Base-by-base conservation (phyloP, 2,888 invertebrate species). In the Pachliopta kotzebuea region DNA sequence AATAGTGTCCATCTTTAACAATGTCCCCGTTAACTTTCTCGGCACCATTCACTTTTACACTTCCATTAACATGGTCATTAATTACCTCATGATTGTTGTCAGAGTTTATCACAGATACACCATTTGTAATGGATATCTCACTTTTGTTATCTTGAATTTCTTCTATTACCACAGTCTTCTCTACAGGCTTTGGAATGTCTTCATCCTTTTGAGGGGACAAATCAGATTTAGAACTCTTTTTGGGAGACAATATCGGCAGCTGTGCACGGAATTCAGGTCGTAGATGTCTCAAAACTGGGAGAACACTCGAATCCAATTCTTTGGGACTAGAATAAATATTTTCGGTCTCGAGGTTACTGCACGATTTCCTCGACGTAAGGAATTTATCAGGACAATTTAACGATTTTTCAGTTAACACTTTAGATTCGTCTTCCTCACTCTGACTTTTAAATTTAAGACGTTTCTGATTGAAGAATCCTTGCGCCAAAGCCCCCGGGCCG, bases 201-300 rank as follows among this genome's bases (percentile, higher is more conserved):
- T 80, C 80, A 67, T 75, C 72, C 70, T 88, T 88, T 58, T 81
- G 80, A 0, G 88, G 88, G 1, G 87, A 88, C 24, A 81, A 67
- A 52, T 88, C 89, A 17, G 76, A 70, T 68, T 86, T 90, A 9
- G 79, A 62, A 72, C 80, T 77, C 75, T 90, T 88, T 84, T 94
- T 94, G 26, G 94, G 93, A 45, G 94, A 94, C 42, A 94, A 84
- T 23, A 95, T 94, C 0, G 96, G 95, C 70, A 97, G 85, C 79
- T 97, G 97, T 0, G 97, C 96, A 24, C 97, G 92, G 80, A 97
- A 97, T 79, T 97, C 97, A 0, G 97, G 96, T 77, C 96, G 93
- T 68, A 97, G 86, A 85, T 97, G 96, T 83, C 96, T 93, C 69
- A 97, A 83, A 18, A 97, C 97, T 2, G 97, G 97, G 68, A 97